phyloP scores from a whole-genome alignment of 2,797 vertebrate genomes.

The Pangasius sanitwongsei region DNA sequence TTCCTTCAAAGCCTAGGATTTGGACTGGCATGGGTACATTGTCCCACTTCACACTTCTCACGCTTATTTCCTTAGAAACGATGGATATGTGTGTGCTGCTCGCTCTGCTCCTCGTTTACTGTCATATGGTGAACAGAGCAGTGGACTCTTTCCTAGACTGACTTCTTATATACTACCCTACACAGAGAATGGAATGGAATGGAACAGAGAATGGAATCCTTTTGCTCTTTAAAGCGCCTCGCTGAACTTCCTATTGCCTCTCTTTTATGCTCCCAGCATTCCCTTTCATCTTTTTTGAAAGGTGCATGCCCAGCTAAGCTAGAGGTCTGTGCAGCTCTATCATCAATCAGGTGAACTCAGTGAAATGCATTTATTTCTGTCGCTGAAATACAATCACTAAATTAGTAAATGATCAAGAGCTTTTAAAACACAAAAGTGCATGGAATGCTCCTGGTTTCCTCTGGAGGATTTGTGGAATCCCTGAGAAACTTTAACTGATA shows the following conservation, averaged over 20 bases:
- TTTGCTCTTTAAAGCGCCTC: constrained; percentile 43
- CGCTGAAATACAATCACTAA: constrained; percentile 46
- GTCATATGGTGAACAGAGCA: constrained; percentile 27
- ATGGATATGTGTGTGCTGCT: neutral
- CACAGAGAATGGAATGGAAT: constrained; percentile 6
- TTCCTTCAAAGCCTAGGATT: neutral
- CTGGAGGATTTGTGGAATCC: constrained; percentile 40
- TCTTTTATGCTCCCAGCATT: constrained; percentile 42
- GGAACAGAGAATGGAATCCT: neutral
- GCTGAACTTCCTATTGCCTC: constrained; percentile 30
- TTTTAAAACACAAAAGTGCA: constrained; percentile 25
- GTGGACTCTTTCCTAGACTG: constrained; percentile 30
- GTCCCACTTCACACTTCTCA: neutral
- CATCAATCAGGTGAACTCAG: constrained; percentile 39
- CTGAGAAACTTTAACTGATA: constrained; percentile 48
- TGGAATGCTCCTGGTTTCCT: constrained; percentile 39
- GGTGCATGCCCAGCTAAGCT: constrained; percentile 8
- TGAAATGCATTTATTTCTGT: constrained; percentile 34
- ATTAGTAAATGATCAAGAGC: constrained; percentile 38
- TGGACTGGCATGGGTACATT: neutral
- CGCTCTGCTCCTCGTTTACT: constrained; percentile 1
- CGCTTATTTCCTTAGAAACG: neutral
- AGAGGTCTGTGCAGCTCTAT: constrained; percentile 15
- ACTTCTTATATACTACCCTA: constrained; percentile 5
- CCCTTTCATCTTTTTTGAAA: constrained; percentile 48